Conservation (phyloP, 1,140 invertebrate genomes). For the Macrostomum lignano region DNA sequence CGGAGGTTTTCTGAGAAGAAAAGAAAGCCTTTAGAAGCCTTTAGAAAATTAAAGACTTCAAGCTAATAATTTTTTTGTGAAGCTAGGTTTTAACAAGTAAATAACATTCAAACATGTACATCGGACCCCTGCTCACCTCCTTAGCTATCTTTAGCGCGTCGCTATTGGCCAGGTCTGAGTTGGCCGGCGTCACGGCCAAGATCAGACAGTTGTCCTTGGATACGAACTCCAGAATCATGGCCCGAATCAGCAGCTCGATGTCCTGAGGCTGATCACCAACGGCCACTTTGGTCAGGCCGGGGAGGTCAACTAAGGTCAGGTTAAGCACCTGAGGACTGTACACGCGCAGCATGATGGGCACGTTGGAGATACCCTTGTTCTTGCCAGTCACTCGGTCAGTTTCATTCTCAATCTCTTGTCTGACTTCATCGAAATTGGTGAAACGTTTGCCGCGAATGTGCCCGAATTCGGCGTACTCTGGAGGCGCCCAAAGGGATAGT, state of each 20-base stretch:
- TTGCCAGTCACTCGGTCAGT: constrained; percentile 78
- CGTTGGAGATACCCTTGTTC: constrained; percentile 90
- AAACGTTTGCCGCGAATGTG: constrained; percentile 94
- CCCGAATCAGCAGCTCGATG: constrained; percentile 9
- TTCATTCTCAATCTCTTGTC: constrained; percentile 82
- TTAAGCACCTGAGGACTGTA: constrained; percentile 54
- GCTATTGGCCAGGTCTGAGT: constrained; percentile 21
- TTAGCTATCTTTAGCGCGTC: constrained; percentile 21
- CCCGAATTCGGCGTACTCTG: constrained; percentile 86
- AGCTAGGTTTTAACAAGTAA: too few relatives aligned
- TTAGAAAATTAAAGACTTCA: too few relatives aligned
- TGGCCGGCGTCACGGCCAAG: constrained; percentile 21
- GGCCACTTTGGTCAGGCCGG: constrained; percentile 10
- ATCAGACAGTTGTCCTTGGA: constrained; percentile 15
- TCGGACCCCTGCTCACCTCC: too few relatives aligned
- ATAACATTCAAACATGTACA: too few relatives aligned
- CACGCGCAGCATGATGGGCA: constrained; percentile 89
- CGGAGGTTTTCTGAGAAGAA: too few relatives aligned
- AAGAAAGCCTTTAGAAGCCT: too few relatives aligned
- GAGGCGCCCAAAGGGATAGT: too few relatives aligned
- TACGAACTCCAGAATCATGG: constrained; percentile 14
- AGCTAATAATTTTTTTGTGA: too few relatives aligned
- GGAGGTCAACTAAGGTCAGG: constrained; percentile 10
- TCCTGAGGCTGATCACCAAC: constrained; percentile 10
- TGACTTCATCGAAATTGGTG: constrained; percentile 71